Percentiles rank a stretch among this genome's conserved stretches.
Evolutionary conservation across 2,888 invertebrate genomes (phyloP).

Genomic region (Pollenia griseotomentosa): DNA sequence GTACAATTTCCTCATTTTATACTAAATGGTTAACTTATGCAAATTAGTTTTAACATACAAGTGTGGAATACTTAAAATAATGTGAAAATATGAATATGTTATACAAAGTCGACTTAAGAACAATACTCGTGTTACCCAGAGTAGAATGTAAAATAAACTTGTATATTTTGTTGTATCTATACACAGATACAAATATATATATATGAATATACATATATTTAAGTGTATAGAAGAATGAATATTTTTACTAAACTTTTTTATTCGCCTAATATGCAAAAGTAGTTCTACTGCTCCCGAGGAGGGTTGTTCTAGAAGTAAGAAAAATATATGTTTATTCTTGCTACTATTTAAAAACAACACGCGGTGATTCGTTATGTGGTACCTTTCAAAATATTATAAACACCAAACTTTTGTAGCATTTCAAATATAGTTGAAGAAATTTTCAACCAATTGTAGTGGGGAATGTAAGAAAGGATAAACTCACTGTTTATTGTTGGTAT

Average conservation of each 20-base stretch:
- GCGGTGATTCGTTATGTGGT: too few species aligned
- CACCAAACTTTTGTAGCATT: too few species aligned
- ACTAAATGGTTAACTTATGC: conserved; percentile 71
- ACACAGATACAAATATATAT: too few species aligned
- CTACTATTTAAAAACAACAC: too few species aligned
- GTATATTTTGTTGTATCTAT: neutral
- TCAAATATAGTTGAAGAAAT: too few species aligned
- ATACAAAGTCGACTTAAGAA: conserved; percentile 44
- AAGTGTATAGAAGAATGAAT: too few species aligned
- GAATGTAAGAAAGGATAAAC: too few species aligned
- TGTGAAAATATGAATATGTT: conserved; percentile 66
- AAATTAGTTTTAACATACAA: conserved; percentile 69
- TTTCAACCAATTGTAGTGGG: too few species aligned
- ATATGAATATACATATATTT: too few species aligned
- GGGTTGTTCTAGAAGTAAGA: neutral
- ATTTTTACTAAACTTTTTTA: neutral
- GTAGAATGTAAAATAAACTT: neutral
- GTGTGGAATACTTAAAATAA: conserved; percentile 66
- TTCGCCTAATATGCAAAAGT: neutral
- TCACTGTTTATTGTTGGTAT: too few species aligned
- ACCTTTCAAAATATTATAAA: too few species aligned
- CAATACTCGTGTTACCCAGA: conserved; percentile 2
- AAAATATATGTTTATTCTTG: too few species aligned
- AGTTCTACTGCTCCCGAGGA: neutral
- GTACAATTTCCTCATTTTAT: conserved; percentile 22